phyloP scores from a whole-genome alignment of 1,140 invertebrate genomes.

The Ceratitis capitata region DNA sequence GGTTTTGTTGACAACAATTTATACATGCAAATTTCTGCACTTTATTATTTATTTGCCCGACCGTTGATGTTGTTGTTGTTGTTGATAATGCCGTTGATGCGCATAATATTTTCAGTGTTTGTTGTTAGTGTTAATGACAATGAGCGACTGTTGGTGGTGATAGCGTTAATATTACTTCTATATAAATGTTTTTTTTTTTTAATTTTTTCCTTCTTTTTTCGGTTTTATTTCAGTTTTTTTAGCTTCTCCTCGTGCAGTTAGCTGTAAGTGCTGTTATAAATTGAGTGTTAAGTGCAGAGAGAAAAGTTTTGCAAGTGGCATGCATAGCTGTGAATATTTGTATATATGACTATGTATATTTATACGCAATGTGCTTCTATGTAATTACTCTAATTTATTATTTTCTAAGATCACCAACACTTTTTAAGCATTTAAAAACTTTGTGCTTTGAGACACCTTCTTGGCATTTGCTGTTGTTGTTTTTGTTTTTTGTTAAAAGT shows the following conservation, averaged over 20 bases:
- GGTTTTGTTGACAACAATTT: constrained; percentile 7
- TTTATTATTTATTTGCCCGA: background rate
- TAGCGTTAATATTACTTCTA: background rate
- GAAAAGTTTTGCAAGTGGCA: background rate
- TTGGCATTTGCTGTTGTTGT: too few relatives aligned
- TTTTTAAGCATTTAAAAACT: background rate
- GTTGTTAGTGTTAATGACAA: constrained; percentile 17
- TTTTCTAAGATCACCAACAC: background rate
- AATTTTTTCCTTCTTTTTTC: background rate
- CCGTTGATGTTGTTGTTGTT: background rate
- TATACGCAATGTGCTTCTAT: background rate
- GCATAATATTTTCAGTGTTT: background rate
- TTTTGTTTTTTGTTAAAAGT: too few relatives aligned
- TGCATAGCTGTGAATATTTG: background rate
- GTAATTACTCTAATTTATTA: background rate
- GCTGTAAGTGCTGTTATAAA: constrained; percentile 16
- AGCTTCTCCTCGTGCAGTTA: background rate
- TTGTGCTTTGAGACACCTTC: background rate
- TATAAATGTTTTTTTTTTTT: background rate
- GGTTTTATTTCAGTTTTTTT: too few relatives aligned
- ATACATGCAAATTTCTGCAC: background rate
- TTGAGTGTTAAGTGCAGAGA: constrained; percentile 8
- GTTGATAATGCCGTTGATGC: background rate
- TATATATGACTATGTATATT: background rate
- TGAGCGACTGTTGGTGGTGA: constrained; percentile 7